Conservation (phyloP, 1,140 invertebrate species). For the Hypsibius dujardini region DNA sequence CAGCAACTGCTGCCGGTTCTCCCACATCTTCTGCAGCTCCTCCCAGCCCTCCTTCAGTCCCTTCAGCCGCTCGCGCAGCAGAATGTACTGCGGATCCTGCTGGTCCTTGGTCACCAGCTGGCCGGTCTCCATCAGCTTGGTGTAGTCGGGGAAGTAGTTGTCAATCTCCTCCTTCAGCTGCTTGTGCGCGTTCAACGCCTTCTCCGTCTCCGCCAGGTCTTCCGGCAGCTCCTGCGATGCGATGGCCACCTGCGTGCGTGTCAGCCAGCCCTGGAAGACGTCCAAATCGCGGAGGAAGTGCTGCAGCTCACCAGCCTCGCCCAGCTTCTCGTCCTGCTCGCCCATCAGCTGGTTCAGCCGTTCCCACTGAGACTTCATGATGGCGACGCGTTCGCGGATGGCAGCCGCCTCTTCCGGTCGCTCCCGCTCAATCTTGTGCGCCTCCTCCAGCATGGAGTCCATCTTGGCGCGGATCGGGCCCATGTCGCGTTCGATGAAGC, state of each 20-base stretch:
- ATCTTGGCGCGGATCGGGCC: conserved; percentile 95
- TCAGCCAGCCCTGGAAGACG: conserved; percentile 98
- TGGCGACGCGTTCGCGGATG: conserved; percentile 70
- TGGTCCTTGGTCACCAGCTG: conserved; percentile 69
- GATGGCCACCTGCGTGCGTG: conserved; percentile 77
- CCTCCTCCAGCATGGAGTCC: conserved; percentile 75
- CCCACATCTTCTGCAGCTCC: conserved; percentile 98
- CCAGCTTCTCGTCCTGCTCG: conserved; percentile 88
- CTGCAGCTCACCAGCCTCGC: conserved; percentile 94
- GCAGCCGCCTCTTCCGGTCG: conserved; percentile 87
- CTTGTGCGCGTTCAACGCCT: conserved; percentile 80
- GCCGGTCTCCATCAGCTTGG: conserved; percentile 98
- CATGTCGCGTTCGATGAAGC: conserved; percentile 93
- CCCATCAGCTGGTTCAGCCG: conserved; percentile 78
- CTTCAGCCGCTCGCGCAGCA: conserved; percentile 82
- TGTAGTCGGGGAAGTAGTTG: conserved; percentile 92
- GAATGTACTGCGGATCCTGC: conserved; percentile 93
- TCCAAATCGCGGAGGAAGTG: conserved; percentile 94
- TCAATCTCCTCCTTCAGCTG: conserved; percentile 96
- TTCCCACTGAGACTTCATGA: conserved; percentile 83
- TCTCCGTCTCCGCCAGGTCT: conserved; percentile 88
- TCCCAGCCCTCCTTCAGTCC: conserved; percentile 96
- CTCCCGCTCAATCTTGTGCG: conserved; percentile 66
- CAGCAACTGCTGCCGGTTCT: conserved; percentile 80
- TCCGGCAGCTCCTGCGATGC: conserved; percentile 93